Conservation (phyloP, 2,888 invertebrate genomes). For the Smittia aterrima region DNA sequence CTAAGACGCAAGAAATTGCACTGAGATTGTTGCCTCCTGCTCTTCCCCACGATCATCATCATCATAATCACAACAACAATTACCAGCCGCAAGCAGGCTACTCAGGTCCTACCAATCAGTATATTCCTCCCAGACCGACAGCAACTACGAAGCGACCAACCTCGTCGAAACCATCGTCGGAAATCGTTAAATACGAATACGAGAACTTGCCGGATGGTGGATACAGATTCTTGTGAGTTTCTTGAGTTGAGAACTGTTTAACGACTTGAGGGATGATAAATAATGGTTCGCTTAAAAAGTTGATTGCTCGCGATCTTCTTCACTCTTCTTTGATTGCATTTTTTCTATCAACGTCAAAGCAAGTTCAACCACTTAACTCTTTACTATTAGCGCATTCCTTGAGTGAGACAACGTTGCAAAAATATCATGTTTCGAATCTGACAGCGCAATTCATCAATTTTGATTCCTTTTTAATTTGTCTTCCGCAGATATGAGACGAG, state of each 20-base stretch:
- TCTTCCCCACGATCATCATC: not conserved
- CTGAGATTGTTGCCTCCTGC: constrained; percentile 2
- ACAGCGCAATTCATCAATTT: too few species aligned
- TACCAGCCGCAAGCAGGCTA: not conserved
- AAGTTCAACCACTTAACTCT: too few species aligned
- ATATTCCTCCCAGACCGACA: not conserved
- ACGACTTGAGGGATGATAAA: too few species aligned
- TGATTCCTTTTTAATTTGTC: too few species aligned
- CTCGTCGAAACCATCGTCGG: not conserved
- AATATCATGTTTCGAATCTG: too few species aligned
- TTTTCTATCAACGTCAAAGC: too few species aligned
- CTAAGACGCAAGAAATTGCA: not conserved
- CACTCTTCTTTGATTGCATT: too few species aligned
- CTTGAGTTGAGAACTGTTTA: not conserved
- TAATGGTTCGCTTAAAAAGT: too few species aligned
- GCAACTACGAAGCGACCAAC: not conserved
- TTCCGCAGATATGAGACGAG: constrained; percentile 24
- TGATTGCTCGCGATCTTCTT: not conserved
- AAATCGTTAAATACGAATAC: not conserved
- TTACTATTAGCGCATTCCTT: too few species aligned
- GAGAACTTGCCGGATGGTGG: constrained; percentile 21
- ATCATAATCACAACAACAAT: not conserved
- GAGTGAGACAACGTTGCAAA: too few species aligned
- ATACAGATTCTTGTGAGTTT: constrained; percentile 30
- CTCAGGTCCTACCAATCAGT: too few species aligned